Evolutionary conservation across 2,113 vertebrate genomes (phyloP).

Genomic region (Salvelinus fontinalis): DNA sequence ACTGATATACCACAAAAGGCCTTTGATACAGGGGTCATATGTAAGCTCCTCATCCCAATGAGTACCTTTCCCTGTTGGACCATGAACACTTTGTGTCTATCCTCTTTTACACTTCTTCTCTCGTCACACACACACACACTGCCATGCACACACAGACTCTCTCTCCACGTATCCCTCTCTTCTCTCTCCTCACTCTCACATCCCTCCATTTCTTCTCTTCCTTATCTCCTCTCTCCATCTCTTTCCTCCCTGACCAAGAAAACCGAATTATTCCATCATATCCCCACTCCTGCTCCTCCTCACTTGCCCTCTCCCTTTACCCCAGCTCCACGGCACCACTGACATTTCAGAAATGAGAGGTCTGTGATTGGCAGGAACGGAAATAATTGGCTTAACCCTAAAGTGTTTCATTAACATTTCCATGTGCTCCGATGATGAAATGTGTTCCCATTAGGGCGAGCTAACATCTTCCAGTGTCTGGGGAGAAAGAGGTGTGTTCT

Average conservation of each 20-base stretch:
- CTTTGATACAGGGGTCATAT: not conserved
- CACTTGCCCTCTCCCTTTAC: not conserved
- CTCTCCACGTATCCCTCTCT: not conserved
- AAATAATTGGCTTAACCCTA: slow-evolving; percentile 39
- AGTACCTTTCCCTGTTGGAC: slow-evolving; percentile 8
- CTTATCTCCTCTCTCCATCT: not conserved
- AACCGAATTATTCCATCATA: slow-evolving; percentile 12
- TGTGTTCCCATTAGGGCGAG: slow-evolving; percentile 10
- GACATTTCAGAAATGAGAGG: slow-evolving; percentile 31
- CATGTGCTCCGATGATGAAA: slow-evolving; percentile 29
- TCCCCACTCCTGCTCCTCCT: not conserved
- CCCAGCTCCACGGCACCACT: not conserved
- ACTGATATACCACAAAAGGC: not conserved
- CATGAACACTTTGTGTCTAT: not conserved
- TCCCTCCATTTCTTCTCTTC: not conserved
- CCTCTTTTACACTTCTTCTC: not conserved
- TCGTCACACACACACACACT: not conserved
- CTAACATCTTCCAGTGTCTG: too few species aligned
- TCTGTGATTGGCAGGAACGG: slow-evolving; percentile 24
- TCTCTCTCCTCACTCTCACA: not conserved
- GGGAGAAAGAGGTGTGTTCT: too few species aligned
- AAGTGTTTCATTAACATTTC: slow-evolving; percentile 47
- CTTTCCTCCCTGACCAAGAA: not conserved
- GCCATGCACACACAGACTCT: not conserved
- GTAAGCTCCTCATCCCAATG: slow-evolving; percentile 5